phyloP scores from a whole-genome alignment of 2,888 invertebrate genomes.

The Aphelenchoides bicaudatus region DNA sequence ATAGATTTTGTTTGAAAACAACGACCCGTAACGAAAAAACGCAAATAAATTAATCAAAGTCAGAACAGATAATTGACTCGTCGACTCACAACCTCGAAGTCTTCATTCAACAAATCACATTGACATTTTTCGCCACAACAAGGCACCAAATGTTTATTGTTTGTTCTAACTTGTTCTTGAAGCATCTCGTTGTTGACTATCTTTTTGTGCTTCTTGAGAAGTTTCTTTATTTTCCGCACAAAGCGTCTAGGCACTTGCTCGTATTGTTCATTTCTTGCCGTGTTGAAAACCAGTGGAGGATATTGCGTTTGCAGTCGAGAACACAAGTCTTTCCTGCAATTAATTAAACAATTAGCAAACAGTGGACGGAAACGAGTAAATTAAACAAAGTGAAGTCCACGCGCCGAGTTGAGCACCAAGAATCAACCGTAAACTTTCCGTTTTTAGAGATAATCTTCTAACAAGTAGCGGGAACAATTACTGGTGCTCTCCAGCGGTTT shows the following conservation, averaged over 20 bases:
- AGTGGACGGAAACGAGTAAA: no score
- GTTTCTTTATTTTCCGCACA: conserved; percentile 21
- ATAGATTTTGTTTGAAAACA: no score
- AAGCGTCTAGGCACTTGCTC: conserved; percentile 39
- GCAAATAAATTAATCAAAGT: no score
- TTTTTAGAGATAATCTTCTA: no score
- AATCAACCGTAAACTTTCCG: no score
- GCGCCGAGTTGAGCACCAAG: no score
- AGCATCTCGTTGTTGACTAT: conserved; percentile 40
- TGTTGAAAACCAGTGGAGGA: conserved; percentile 63
- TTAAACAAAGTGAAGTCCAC: no score
- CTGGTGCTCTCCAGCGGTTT: no score
- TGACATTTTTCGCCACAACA: conserved; percentile 37
- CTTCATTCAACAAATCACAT: conserved; percentile 23
- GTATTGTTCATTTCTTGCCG: conserved; percentile 62
- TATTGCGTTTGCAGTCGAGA: conserved; percentile 60
- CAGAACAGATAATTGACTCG: conserved; percentile 13
- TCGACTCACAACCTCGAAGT: conserved; percentile 16
- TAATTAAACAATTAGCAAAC: no score
- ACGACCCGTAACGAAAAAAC: no score
- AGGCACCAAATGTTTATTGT: conserved; percentile 37
- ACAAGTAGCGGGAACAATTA: no score
- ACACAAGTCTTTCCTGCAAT: no score
- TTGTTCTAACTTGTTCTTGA: conserved; percentile 44
- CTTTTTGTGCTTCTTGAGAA: conserved; percentile 23